Evolutionary conservation across 1,140 invertebrate species (phyloP).

Genomic region (Ceratitis capitata): DNA sequence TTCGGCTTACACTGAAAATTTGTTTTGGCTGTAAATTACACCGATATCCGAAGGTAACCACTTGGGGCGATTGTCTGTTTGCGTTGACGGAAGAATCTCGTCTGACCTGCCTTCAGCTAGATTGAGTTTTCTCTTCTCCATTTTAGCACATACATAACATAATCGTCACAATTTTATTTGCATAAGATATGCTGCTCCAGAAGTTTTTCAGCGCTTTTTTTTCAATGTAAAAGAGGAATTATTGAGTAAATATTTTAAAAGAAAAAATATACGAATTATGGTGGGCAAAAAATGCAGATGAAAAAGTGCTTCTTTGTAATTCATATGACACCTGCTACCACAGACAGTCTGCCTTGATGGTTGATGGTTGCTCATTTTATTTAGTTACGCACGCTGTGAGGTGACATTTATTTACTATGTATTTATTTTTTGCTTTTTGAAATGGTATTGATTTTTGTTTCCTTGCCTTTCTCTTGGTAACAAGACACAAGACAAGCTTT

Average conservation of each 20-base stretch:
- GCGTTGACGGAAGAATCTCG: too few relatives aligned
- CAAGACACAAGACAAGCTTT: not conserved
- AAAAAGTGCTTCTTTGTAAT: not conserved
- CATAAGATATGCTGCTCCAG: not conserved
- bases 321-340: not conserved
- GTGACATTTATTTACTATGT: not conserved
- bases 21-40: too few relatives aligned
- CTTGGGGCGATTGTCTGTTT: too few relatives aligned
- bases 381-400: not conserved
- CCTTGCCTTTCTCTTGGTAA: not conserved
- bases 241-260: not conserved
- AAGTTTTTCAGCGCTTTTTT: not conserved
- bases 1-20: too few relatives aligned
- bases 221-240: not conserved
- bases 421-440: too few relatives aligned
- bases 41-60: too few relatives aligned
- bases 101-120: too few relatives aligned
- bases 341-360: too few relatives aligned
- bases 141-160: too few relatives aligned
- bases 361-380: conserved; percentile 16
- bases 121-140: too few relatives aligned
- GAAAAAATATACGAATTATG: not conserved
- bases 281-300: not conserved
- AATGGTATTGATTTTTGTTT: not conserved
- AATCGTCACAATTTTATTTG: conserved; percentile 2